A percentile compares a stretch with the other conserved stretches of the same genome.
Evolutionary conservation across 1,140 invertebrate species (phyloP).

Genomic region (Nymphalis io): DNA sequence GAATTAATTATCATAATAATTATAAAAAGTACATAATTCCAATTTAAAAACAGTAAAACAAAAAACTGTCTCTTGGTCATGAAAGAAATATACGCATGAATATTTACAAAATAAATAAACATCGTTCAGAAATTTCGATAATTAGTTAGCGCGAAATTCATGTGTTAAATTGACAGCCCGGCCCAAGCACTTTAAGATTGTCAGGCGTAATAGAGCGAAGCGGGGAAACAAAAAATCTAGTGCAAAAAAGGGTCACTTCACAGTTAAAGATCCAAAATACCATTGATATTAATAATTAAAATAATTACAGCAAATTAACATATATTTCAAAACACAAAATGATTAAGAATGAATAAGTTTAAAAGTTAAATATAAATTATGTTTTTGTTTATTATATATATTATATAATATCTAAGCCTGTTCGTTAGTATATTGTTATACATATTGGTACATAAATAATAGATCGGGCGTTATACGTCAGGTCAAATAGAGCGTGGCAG

Average conservation of each 20-base stretch:
- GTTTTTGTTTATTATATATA: too few species aligned
- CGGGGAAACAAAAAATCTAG: conserved; percentile 15
- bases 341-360: too few species aligned
- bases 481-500: neutral
- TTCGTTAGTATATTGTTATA: neutral
- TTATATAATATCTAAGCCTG: neutral
- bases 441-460: neutral
- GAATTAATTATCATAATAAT: neutral
- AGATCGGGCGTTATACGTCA: conserved; percentile 4
- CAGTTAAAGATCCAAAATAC: neutral
- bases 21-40: neutral
- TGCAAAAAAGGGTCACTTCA: conserved; percentile 4
- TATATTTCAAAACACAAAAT: too few species aligned
- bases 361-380: too few species aligned
- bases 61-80: neutral
- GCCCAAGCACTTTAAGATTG: conserved; percentile 17
- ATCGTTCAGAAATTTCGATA: conserved; percentile 47
- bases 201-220: conserved; percentile 40
- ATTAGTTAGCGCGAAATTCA: conserved; percentile 72
- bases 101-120: conserved; percentile 6
- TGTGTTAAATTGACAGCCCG: conserved; percentile 40
- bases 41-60: conserved; percentile 2
- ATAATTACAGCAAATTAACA: too few species aligned
- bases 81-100: neutral
- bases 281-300: too few species aligned